Evolutionary conservation across 2,888 invertebrate genomes (phyloP).

Genomic region (Bellardia bayeri): DNA sequence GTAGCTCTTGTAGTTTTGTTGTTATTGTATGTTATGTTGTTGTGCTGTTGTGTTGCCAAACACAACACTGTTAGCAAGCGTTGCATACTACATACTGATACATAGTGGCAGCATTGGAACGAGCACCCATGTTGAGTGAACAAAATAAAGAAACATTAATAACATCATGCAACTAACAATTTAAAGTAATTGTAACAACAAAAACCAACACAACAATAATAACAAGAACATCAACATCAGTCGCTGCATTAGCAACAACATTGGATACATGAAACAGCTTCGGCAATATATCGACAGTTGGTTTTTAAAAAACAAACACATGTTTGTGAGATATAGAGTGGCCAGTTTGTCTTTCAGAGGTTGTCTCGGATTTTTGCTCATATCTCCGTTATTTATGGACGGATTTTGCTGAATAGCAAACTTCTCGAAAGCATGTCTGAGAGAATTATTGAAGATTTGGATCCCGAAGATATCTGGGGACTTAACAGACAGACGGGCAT

Average conservation of each 20-base stretch:
- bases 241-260: conserved; percentile 31
- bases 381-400: too few species aligned
- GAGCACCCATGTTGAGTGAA: conserved; percentile 68
- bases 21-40: conserved; percentile 34
- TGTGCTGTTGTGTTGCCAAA: conserved; percentile 53
- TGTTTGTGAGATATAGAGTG: conserved; percentile 1
- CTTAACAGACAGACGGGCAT: too few species aligned
- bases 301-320: not conserved
- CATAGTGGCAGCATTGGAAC: conserved; percentile 50
- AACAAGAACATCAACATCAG: conserved; percentile 37
- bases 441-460: too few species aligned
- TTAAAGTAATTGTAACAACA: conserved; percentile 65
- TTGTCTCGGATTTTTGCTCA: too few species aligned
- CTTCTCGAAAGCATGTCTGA: too few species aligned
- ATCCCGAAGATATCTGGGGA: too few species aligned
- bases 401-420: too few species aligned
- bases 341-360: too few species aligned
- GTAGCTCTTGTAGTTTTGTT: conserved; percentile 25
- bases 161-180: conserved; percentile 65
- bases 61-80: conserved; percentile 57
- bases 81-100: conserved; percentile 16
- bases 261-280: conserved; percentile 24
- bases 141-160: conserved; percentile 62
- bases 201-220: conserved; percentile 24
- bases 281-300: conserved; percentile 52